Evolutionary conservation across 2,888 invertebrate species (phyloP), one percentile per base, ranked within the genome.

Genomic region (Malacosoma neustria): DNA sequence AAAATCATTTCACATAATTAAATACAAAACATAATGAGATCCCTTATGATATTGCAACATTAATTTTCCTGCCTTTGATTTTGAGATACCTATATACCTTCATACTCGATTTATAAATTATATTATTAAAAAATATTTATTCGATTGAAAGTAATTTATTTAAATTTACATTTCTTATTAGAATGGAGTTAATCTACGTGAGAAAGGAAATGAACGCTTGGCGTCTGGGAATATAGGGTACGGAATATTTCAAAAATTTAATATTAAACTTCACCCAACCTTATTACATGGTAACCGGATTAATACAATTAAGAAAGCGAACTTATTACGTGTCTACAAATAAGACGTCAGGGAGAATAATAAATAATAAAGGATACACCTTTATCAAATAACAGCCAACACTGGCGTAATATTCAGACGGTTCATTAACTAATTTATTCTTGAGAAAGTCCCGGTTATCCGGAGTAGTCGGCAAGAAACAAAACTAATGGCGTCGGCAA

Each of bases 401-500:
- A 51, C 40, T 48, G 42, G 54, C 51, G 60, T 61, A 61, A 68
- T 66, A 71, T 67, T 68, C 60, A 55, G 55, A 61, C 52, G 63
- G 74, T 79, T 81, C 77, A 75, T 82, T 79, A 79, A 72, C 70
- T 79, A 77, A 81, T 72, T 70, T 68, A 70, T 74, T 77, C 73
- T 67, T 61, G 69, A 68, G 71, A 69, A 71, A 72, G 61, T 67
- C 65, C 69, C 61, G 62, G 69, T 61, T 69, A 66, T 61, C 69
- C 65, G 61, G 55, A 62, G 56, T 59, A 66, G 67, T 68, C 72
- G 64, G 65, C 74, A 72, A 79, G 82, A 77, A 76, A 81, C 75
- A 69, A 73, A 81, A 80, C 82, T 81, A 81, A 84, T 84, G 77
- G 75, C 69, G 68, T 61, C 52, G 64, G 76, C 63, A 77, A 82